Evolutionary conservation across 1,140 invertebrate genomes (phyloP), one percentile per base, ranked within the genome.

Genomic region (Acromyrmex heyeri): DNA sequence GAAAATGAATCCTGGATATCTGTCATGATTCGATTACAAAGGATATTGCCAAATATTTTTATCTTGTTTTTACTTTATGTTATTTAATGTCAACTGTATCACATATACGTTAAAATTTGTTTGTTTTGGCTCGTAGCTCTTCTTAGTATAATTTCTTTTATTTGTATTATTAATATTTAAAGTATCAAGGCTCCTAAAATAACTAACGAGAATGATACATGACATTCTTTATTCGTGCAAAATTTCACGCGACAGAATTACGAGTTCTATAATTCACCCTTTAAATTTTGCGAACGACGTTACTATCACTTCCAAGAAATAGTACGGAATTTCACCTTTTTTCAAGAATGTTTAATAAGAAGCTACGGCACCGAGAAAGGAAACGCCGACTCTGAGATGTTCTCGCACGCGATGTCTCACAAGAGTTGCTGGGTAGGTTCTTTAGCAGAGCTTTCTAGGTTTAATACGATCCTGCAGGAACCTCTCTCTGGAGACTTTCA

Each of bases 401-500:
- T 73, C 69, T 83, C 79, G 69, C 55, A 62, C 38, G 57, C 73
- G 86, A 86, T 69, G 87, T 76, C 87, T 72, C 70, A 59, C 59
- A 73, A 79, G 88, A 75, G 55, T 69, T 78, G 70, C 76, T 67
- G 38, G 73, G 73, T 75, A 90, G 88, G 91, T 93, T 91, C 91
- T 92, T 92, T 92, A 92, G 90, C 90, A 92, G 77, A 81, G 92
- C 91, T 93, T 93, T 91, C 90, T 91, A 92, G 92, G 91, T 93
- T 94, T 94, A 94, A 94, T 94, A 94, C 93, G 92, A 93, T 93
- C 92, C 90, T 91, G 86, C 86, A 88, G 70, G 83, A 92, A 92
- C 90, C 90, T 93, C 91, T 93, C 93, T 38, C 91, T 87, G 90
- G 92, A 90, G 93, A 94, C 93, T 94, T 94, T 94, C 94, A 94